Conservation (phyloP, 2,113 vertebrate species). For the Trematomus loennbergii region DNA sequence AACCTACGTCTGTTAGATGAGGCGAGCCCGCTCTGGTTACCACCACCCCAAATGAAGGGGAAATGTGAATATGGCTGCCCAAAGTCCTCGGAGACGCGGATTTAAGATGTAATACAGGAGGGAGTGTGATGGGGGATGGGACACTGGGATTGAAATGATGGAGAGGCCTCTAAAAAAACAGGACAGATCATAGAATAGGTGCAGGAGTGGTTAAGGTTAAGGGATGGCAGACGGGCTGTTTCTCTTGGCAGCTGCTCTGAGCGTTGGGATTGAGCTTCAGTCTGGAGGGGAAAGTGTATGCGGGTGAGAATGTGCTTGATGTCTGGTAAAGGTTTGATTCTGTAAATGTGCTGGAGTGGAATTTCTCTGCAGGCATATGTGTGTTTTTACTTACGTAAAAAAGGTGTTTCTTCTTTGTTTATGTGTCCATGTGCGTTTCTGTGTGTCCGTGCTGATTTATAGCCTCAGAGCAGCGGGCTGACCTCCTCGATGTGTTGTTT, state of each 20-base stretch:
- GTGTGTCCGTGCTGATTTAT: constrained; percentile 63
- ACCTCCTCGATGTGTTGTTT: constrained; percentile 64
- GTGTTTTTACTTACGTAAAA: background rate
- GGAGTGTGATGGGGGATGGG: constrained; percentile 6
- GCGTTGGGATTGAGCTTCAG: constrained; percentile 33
- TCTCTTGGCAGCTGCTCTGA: constrained; percentile 70
- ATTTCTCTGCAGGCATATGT: background rate
- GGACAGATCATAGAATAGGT: background rate
- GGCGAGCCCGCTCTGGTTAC: constrained; percentile 48
- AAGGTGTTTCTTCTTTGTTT: background rate
- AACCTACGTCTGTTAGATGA: constrained; percentile 34
- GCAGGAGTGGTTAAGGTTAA: constrained; percentile 43
- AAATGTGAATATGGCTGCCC: constrained; percentile 61
- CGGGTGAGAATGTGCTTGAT: constrained; percentile 29
- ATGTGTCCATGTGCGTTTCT: background rate
- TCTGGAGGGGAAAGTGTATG: constrained; percentile 51
- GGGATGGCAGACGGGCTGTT: constrained; percentile 73
- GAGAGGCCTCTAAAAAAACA: constrained; percentile 16
- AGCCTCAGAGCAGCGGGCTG: constrained; percentile 35
- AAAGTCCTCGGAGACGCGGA: constrained; percentile 16
- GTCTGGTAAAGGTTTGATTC: constrained; percentile 44
- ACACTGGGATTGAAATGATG: background rate
- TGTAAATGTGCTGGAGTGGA: constrained; percentile 1
- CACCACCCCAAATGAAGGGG: constrained; percentile 47
- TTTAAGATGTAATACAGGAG: constrained; percentile 38